Base-by-base conservation (phyloP, 92 coral and sea anemone genomes). In the Porites lobata region DNA sequence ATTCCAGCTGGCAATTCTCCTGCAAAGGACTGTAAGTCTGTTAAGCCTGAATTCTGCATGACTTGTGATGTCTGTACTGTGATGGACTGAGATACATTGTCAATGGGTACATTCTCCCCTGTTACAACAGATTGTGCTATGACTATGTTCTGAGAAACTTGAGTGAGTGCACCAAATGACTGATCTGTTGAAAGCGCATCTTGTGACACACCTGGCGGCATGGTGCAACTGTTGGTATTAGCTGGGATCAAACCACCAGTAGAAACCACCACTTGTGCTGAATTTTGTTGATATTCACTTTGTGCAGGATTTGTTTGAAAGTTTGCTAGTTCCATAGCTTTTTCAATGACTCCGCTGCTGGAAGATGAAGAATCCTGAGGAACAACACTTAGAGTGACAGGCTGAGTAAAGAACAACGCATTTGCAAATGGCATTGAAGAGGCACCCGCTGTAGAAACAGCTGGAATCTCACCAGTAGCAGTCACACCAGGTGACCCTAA, bases 311-410 rank as follows among this genome's bases (percentile, higher is more conserved):
- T 76, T 63, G 89, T 32, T 66, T 75, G 87, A 32, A 87, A 70
- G 63, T 94, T 72, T 5, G 96, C 94, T 52, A 93, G 92, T 68
- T 93, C 91, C 98, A 95, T 88, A 43, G 98, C 96, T 78, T 93
- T 95, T 69, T 95, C 98, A 29, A 93, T 88, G 29, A 95, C 98
- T 13, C 89, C 86, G 43, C 69, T 79, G 5, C 66, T 68, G 29
- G 50, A 51, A 1, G 65, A 78, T 0, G 65, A 72, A 67, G 83
- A 24, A 29, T 74, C 88, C 57, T 80, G 79, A 19, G 94, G 78
- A 52, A 90, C 76, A 22, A 91, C 86, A 62, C 87, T 92, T 52
- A 89, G 78, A n/a, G 89, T 87, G 32, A 92, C 72, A 19, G 96
- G 93, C 77, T 90, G 96, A 3, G 96, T 75, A 59, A 92, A 86